Conservation (phyloP, 2,113 vertebrate genomes). For the Epinephelus cyanopodus region DNA sequence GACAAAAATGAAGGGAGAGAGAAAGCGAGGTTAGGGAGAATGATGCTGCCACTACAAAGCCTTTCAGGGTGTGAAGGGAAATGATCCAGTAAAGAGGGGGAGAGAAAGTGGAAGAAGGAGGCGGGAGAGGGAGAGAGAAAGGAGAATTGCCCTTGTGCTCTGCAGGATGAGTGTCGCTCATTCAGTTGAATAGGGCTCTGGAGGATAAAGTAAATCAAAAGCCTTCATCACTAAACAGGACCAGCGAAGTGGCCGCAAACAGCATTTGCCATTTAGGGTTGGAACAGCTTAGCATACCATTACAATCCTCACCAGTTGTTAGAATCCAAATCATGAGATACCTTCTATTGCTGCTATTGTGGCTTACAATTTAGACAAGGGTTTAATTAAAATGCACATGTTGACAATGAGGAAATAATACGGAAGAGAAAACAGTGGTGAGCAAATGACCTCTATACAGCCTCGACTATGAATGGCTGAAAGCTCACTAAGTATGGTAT, state of each 20-base stretch:
- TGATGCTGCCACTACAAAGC: constrained; percentile 85
- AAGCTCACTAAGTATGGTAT: constrained; percentile 12
- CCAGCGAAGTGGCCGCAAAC: constrained; percentile 74
- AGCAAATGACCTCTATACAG: not conserved
- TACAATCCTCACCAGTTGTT: constrained; percentile 29
- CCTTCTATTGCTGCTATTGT: not conserved
- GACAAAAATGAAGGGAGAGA: constrained; percentile 54
- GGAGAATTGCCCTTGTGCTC: constrained; percentile 79
- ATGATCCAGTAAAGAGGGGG: constrained; percentile 79
- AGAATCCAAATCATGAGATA: not conserved
- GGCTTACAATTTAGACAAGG: constrained; percentile 28
- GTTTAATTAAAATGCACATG: constrained; percentile 49
- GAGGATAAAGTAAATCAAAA: constrained; percentile 84
- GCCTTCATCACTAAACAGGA: constrained; percentile 82
- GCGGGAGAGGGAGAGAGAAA: constrained; percentile 1
- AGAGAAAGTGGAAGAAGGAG: constrained; percentile 55
- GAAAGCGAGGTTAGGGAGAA: constrained; percentile 78
- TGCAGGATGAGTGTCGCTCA: constrained; percentile 81
- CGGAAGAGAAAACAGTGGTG: constrained; percentile 10
- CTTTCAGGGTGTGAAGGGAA: constrained; percentile 82
- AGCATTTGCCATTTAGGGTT: constrained; percentile 69
- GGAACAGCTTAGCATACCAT: constrained; percentile 37
- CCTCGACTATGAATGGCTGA: not conserved
- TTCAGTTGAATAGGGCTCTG: constrained; percentile 82
- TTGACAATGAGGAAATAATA: constrained; percentile 34